Percentiles rank a stretch among this genome's conserved stretches.
Conservation (phyloP, 2,113 vertebrate species). For the Macquaria australasica region DNA sequence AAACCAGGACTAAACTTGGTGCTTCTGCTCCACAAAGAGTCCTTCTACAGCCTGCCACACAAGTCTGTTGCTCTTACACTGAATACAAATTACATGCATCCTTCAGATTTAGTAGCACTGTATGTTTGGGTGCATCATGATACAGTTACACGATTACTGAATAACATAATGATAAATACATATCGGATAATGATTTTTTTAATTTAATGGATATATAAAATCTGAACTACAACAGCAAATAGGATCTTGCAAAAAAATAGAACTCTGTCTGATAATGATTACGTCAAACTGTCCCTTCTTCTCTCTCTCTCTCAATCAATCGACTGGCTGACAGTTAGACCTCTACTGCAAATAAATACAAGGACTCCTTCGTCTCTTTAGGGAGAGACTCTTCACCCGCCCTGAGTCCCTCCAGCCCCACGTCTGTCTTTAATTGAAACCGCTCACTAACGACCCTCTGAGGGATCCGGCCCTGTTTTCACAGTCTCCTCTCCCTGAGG, state of each 20-base stretch:
- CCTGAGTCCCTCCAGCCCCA: slow-evolving; percentile 16
- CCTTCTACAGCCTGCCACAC: background rate
- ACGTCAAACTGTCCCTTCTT: background rate
- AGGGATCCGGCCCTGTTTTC: slow-evolving; percentile 66
- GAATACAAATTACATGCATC: too few relatives aligned
- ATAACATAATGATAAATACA: background rate
- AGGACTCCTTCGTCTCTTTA: slow-evolving; percentile 66
- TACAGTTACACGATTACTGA: background rate
- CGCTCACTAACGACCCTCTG: slow-evolving; percentile 69
- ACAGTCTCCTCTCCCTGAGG: slow-evolving; percentile 18
- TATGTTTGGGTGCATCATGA: background rate
- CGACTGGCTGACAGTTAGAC: slow-evolving; percentile 2
- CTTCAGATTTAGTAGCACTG: background rate
- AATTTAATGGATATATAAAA: background rate
- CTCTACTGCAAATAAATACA: slow-evolving; percentile 63
- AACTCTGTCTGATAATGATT: background rate
- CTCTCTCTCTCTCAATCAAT: background rate
- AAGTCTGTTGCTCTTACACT: background rate
- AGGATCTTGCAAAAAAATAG: background rate
- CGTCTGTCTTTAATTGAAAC: slow-evolving; percentile 70
- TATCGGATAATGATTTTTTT: background rate
- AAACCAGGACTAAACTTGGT: background rate
- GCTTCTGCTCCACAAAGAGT: background rate
- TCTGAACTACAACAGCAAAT: background rate
- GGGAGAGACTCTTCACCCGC: slow-evolving; percentile 27